Evolutionary conservation across 1,140 invertebrate species (phyloP).

Genomic region (Solenopsis invicta): DNA sequence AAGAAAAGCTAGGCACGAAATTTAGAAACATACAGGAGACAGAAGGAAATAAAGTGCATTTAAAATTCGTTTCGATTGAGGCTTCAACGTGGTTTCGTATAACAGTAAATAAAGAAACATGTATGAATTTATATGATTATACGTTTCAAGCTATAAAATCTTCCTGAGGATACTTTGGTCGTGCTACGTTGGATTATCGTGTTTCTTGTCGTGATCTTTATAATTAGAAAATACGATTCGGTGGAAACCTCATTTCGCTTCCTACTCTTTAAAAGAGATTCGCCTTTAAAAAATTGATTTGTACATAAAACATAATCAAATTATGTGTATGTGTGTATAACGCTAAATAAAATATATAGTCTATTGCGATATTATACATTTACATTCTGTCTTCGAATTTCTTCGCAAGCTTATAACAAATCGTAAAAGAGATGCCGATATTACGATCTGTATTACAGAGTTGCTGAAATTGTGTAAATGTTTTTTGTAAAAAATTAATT

Average conservation of each 20-base stretch:
- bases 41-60: constrained; percentile 14
- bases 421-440: neutral
- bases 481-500: neutral
- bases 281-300: neutral
- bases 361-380: neutral
- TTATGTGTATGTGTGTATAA: constrained; percentile 1
- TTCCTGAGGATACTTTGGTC: constrained; percentile 51
- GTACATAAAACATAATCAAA: constrained; percentile 11
- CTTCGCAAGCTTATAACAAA: neutral
- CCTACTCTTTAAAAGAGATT: neutral
- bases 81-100: constrained; percentile 24
- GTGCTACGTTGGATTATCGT: constrained; percentile 18
- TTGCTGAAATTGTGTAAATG: neutral
- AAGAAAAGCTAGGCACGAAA: neutral
- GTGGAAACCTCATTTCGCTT: neutral
- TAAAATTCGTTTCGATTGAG: constrained; percentile 15
- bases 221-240: neutral
- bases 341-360: neutral
- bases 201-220: neutral
- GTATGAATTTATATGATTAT: constrained; percentile 28
- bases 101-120: neutral
- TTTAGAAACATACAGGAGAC: constrained; percentile 12
- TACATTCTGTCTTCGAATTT: constrained; percentile 6
- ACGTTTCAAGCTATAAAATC: constrained; percentile 1
- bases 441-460: neutral